Base-by-base conservation (phyloP, 1,140 invertebrate genomes). In the Heliconius hewitsoni region DNA sequence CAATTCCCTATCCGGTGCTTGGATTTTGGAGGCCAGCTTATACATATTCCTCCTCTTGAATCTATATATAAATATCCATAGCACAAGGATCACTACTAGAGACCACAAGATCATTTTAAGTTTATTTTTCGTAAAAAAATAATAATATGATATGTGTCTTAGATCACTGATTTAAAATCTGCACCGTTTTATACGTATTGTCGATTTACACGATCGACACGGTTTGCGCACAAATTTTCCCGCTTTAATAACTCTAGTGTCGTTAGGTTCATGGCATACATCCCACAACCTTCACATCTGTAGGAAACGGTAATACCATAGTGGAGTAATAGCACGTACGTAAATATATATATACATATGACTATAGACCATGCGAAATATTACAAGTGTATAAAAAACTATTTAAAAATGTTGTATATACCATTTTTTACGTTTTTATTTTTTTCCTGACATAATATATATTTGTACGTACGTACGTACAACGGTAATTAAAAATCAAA, bases 1-100 rank as follows among this genome's bases (percentile, higher is more conserved):
- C 11, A 88, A 52, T 18, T 88, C 84, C 4, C 52, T 66, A 0
- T 83, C 74, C 4, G 82, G 77, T 1, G 73, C 57, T 0, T 86
- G 82, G 37, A 91, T 75, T 2, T 70, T 73, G 0, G 86, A 72
- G 34, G 91, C 91, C 52, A 93, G 75, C 34, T 86, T 78, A 34
- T 91, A 89, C 89, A 93, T 87, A 42, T 82, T 81, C 73, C 89
- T 81, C 70, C 90, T 88, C 42, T 80, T 87, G 73, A 84, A 89
- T 70, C 87, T 85, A 42, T 86, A 91, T 23, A 83, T 52, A 16
- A 85, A 66, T 11, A 75, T 71, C 87, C 90, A 91, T 57, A 86
- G 39, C 52, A 87, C 74, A 8, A 82, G 6, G 72, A 87, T 78
- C 23, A 82, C 13, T 19, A 90, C 16, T 9, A 89, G 52, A 57